Percentiles rank a stretch among this genome's conserved stretches.
phyloP scores from a whole-genome alignment of 1,140 invertebrate species.

The Dreissena rostriformis region DNA sequence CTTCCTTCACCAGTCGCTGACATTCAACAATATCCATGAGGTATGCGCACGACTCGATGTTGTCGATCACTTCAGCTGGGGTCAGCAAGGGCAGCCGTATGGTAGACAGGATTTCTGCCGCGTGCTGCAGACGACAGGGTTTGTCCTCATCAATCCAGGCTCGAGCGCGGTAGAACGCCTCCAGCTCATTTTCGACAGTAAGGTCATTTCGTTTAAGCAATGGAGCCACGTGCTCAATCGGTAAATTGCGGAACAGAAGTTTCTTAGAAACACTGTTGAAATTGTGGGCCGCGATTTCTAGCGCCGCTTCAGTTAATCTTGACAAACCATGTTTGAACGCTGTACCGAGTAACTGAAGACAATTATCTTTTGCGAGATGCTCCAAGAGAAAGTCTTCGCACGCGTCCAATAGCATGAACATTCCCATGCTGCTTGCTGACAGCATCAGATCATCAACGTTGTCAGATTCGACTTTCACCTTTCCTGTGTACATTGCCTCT shows the following conservation, averaged over 20 bases:
- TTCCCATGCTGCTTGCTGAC: conserved; percentile 58
- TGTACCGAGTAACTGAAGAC: conserved; percentile 59
- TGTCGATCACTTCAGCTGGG: conserved; percentile 64
- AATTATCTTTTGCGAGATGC: conserved; percentile 58
- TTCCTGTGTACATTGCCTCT: conserved; percentile 67
- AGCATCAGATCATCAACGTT: conserved; percentile 59
- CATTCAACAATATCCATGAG: conserved; percentile 67
- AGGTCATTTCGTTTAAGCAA: conserved; percentile 66
- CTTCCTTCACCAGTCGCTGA: conserved; percentile 68
- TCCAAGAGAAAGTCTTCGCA: conserved; percentile 67
- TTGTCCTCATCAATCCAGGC: conserved; percentile 62
- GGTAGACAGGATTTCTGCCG: conserved; percentile 53
- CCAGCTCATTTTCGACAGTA: conserved; percentile 57
- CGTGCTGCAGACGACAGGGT: conserved; percentile 54
- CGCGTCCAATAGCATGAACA: conserved; percentile 62
- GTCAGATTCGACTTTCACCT: conserved; percentile 50
- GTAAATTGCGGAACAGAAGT: conserved; percentile 58
- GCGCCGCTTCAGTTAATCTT: conserved; percentile 48
- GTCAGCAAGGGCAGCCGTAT: conserved; percentile 65
- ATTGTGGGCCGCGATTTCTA: conserved; percentile 61
- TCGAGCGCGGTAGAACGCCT: conserved; percentile 59
- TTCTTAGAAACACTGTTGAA: conserved; percentile 56
- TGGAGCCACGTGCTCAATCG: conserved; percentile 57
- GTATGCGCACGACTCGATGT: conserved; percentile 60
- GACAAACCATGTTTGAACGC: conserved; percentile 58